Base-by-base conservation (phyloP, 2,888 invertebrate genomes). In the Drepanosiphum platanoidis region DNA sequence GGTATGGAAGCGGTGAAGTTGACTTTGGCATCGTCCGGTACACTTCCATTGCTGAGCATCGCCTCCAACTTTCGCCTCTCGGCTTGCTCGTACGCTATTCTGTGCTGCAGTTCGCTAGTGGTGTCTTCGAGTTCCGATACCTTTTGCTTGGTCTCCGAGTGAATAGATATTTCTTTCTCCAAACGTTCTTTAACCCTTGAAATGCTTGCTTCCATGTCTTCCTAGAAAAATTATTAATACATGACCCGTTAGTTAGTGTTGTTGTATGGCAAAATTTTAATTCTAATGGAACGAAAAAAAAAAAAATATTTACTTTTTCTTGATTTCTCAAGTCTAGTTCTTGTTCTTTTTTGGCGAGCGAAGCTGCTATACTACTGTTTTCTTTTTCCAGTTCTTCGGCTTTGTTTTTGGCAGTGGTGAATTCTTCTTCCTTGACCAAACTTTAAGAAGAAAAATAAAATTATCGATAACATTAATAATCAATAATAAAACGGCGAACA, bases 1-100 rank as follows among this genome's bases (percentile, higher is more conserved):
- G 78, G 34, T 27, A 32, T 22, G 64, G 86, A 22, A 3, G 46
- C 22, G 0, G 34, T 42, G 13, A 81, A 83, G 18, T 88, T 89
- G 86, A 90, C 95, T 92, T 97, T 97, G 39, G 97, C 96, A 89
- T 97, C 97, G 89, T 97, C 97, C 11, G 97, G 97, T 89, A 97
- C 93, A 91, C 95, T 96, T 87, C 97, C 97, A 88, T 96, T 96
- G 88, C 94, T 95, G 87, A 97, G 95, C 88, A 97, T 92, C 88
- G 95, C 94, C 90, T 97, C 96, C 87, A 96, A 92, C 86, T 96
- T 93, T 87, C 93, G 92, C 86, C 96, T 91, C 89, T 97, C 97
- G 32, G 94, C 93, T 88, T 95, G 92, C 89, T 96, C 95, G 89
- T 93, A 94, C 87, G 92, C 93, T 39, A 96, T 90, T 91, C 93